These are phyloP conservation scores for Heterotilapia buettikoferi DNA, from an alignment of 2,113 vertebrate genomes.

Conservation along the genomic window DNA sequence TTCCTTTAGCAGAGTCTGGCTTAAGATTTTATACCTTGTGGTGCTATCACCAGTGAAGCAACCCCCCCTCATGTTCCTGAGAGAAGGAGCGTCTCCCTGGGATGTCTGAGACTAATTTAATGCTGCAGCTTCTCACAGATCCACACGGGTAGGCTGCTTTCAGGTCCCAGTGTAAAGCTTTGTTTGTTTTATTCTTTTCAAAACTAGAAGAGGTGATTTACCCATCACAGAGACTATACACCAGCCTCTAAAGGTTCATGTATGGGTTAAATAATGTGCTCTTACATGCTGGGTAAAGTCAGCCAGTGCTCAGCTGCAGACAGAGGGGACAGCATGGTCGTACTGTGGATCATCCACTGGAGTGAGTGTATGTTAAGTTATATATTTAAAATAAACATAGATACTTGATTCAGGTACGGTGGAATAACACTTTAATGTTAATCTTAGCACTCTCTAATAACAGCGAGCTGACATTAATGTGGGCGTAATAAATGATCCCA, in stretches of 20 bases:
- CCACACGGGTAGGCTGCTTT: too few relatives aligned
- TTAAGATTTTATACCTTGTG: not conserved
- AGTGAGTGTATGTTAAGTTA: not conserved
- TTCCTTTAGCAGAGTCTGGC: not conserved
- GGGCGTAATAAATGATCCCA: not conserved
- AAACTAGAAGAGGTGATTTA: accelerated
- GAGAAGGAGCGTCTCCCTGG: not conserved
- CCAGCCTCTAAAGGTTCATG: not conserved
- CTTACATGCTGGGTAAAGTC: too few relatives aligned
- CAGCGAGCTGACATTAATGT: not conserved
- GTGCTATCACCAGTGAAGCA: not conserved
- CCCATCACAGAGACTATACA: not conserved
- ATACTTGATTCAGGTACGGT: not conserved
- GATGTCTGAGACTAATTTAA: not conserved
- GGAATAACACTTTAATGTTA: not conserved
- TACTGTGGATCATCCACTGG: not conserved
- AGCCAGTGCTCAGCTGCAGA: not conserved
- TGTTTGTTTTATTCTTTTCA: not conserved
- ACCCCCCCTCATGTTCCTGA: not conserved
- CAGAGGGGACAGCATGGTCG: not conserved
- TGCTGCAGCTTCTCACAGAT: not conserved
- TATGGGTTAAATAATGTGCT: not conserved
- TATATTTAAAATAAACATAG: too few relatives aligned
- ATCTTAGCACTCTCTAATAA: not conserved
- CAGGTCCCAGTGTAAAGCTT: not conserved